Evolutionary conservation across 2,888 invertebrate genomes (phyloP), one percentile per base, ranked within the genome.

Genomic region (Pyrochroa serraticornis): DNA sequence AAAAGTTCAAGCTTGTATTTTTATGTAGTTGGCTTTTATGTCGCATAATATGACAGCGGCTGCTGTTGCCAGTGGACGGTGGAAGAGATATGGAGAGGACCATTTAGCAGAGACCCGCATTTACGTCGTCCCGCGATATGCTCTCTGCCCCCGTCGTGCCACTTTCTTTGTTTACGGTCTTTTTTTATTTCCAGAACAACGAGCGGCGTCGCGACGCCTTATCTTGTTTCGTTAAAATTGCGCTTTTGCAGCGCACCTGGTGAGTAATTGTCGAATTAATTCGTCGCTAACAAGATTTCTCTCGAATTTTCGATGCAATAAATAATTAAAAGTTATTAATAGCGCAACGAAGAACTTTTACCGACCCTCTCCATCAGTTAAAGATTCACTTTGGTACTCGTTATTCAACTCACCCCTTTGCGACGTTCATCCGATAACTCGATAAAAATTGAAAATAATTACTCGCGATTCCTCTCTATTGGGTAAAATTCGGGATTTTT

Each of bases 371-470:
- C 57, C 51, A 51, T 57, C 51, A 51, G 51, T 57, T 57, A 57
- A 46, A 35, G 51, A 51, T 57, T 57, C 57, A 44, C 50, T 57
- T 38, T 51, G 42, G 41, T 46, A 47, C 54, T 58, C 64, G 59
- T 64, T 64, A 62, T 62, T 64, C 60, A 64, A 62, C 49, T 57
- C 55, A 36, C 54, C 59, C 58, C 57, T 60, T 59, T 52, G 49
- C 47, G 42, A 32, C 50, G 54, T 57, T 59, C 59, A 51, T 53
- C 54, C 51, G 54, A 65, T 58, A 65, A 59, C 51, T 60, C 60
- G 56, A 60, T 60, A 60, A 62, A 62, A 62, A 62, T 62, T 58
- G 57, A 58, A 58, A 60, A 60, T 60, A 58, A 60, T 60, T 57
- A 52, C 45, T 52, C 45, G 52, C 44, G 33, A 22, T 22, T 22